Base-by-base conservation (phyloP, 2,113 vertebrate species). In the Bolborhynchus lineola region DNA sequence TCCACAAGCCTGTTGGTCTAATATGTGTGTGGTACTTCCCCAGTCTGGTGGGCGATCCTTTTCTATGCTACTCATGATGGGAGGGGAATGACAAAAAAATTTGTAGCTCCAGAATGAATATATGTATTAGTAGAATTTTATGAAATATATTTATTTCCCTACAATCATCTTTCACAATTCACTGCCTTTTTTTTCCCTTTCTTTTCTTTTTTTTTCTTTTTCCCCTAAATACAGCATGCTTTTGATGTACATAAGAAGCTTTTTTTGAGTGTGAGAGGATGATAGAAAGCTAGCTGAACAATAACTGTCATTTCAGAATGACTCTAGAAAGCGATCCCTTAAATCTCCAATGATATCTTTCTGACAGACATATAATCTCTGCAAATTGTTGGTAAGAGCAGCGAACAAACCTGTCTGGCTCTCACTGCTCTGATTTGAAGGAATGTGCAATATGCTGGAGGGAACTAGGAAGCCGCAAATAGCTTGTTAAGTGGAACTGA, bases 301-400 rank as follows among this genome's bases (percentile, higher is more conserved):
- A 76, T 92, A 91, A 60, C 60, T 93, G 64, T 87, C 52, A 92
- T 89, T 96, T 96, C 77, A 76, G 82, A 96, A 95, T 89, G n/a
- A 76, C 49, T 85, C 29, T 78, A 67, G 85, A 96, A 96, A 90
- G 52, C 67, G 95, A 82, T 91, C 78, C 82, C 52, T 92, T 97
- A 88, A 92, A 93, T 95, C 83, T 89, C 60, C 82, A 86, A 25
- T 13, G 33, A 55, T 93, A 86, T 70, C 35, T 88, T 96, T 92
- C 91, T 95, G 94, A 93, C 87, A 92, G 80, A 7, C 2, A 88
- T 93, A 83, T 95, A 96, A 92, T 95, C 64, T 96, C 89, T 74
- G 37, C 46, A 94, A 81, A 93, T 52, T 90, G 64, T 80, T 88
- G 18, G 71, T 71, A 93, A 88, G 60, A 89, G 41, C 74, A 96